Evolutionary conservation across 2,113 vertebrate species (phyloP).

Genomic region (Maccullochella peelii): DNA sequence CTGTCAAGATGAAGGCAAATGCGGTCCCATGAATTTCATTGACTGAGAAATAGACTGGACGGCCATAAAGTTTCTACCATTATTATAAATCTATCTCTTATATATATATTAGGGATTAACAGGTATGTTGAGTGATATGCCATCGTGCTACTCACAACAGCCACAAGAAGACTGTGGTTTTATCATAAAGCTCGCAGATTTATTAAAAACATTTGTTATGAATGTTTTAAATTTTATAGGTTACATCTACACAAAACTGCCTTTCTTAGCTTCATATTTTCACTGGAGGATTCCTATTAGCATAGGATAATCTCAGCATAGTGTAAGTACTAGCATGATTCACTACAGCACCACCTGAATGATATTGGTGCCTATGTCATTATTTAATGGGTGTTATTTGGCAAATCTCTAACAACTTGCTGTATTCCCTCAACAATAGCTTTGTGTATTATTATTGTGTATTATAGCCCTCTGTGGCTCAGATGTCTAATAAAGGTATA

Average conservation of each 20-base stretch:
- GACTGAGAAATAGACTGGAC: constrained; percentile 9
- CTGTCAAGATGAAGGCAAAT: constrained; percentile 30
- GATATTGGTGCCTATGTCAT: background rate
- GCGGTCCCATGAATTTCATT: background rate
- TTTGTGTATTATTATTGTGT: background rate
- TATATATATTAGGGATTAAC: background rate
- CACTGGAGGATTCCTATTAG: background rate
- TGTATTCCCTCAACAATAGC: background rate
- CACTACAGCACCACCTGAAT: background rate
- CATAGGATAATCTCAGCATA: background rate
- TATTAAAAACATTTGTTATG: background rate
- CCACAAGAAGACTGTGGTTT: background rate
- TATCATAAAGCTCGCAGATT: background rate
- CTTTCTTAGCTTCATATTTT: background rate
- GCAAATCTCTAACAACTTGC: background rate
- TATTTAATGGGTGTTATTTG: background rate
- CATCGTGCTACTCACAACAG: background rate
- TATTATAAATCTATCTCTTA: constrained; percentile 1
- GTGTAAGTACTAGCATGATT: background rate
- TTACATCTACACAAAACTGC: background rate
- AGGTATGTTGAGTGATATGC: background rate
- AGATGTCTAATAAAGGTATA: background rate
- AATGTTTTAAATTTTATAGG: background rate
- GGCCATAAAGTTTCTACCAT: constrained; percentile 6
- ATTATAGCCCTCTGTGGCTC: background rate